Conservation (phyloP, 2,797 vertebrate species). For the Microctenopoma steveboyesi region DNA sequence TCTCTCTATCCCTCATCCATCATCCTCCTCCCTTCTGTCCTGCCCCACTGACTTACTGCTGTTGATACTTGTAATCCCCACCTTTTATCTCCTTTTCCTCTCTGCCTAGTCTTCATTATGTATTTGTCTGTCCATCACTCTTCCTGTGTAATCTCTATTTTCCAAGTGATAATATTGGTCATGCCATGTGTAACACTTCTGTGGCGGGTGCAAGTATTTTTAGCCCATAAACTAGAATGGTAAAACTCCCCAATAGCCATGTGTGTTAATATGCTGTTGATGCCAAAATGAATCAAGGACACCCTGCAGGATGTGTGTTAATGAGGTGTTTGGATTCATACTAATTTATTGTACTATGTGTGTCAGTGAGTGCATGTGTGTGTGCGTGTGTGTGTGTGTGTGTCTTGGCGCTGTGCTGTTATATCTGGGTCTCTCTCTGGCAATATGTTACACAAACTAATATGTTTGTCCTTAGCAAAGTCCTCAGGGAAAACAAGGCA, state of each 20-base stretch:
- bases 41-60: conserved; percentile 68
- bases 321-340: conserved; percentile 57
- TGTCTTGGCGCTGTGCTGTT: conserved; percentile 7
- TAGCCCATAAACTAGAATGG: conserved; percentile 57
- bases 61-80: conserved; percentile 68
- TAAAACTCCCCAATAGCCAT: conserved; percentile 25
- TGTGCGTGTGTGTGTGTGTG: conserved; percentile 5
- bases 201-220: conserved; percentile 47
- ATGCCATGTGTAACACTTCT: conserved; percentile 31
- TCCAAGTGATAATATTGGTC: conserved; percentile 62
- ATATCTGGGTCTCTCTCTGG: conserved; percentile 28
- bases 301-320: conserved; percentile 58
- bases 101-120: conserved; percentile 52
- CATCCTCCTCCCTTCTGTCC: conserved; percentile 54
- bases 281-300: conserved; percentile 53
- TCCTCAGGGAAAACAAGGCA: conserved; percentile 18
- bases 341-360: conserved; percentile 22
- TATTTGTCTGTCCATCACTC: conserved; percentile 56
- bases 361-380: conserved; percentile 22
- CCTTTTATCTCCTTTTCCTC: conserved; percentile 48
- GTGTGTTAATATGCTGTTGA: conserved; percentile 51
- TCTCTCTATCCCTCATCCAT: conserved; percentile 49
- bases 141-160: conserved; percentile 60
- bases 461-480: conserved; percentile 27
- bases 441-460: conserved; percentile 28